These are phyloP conservation scores for Belonocnema kinseyi DNA, from an alignment of 1,140 invertebrate genomes.

Conservation along the genomic window DNA sequence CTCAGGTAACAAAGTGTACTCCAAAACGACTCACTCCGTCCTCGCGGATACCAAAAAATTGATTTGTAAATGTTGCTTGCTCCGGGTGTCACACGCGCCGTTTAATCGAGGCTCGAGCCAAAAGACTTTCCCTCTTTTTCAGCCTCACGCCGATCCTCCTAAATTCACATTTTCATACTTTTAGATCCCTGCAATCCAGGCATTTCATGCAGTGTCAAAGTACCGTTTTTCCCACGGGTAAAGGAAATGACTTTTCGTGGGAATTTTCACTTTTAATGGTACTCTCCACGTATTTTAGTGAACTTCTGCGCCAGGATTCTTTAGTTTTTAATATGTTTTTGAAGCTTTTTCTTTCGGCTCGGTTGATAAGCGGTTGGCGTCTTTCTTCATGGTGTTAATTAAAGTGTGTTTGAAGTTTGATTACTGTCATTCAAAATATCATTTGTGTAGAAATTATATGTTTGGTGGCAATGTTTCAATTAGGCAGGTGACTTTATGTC, in stretches of 20 bases:
- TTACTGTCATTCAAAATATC: neutral
- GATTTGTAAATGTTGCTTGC: slow-evolving; percentile 16
- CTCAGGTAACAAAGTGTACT: slow-evolving; percentile 7
- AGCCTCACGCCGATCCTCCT: neutral
- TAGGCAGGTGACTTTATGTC: no score
- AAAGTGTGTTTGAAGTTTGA: slow-evolving; percentile 5
- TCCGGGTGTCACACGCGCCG: slow-evolving; percentile 2
- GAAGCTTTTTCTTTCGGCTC: neutral
- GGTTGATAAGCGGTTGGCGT: neutral
- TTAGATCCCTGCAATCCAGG: neutral
- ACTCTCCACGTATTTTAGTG: neutral
- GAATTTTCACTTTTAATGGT: slow-evolving; percentile 12
- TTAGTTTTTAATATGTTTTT: slow-evolving; percentile 3
- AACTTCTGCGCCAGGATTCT: slow-evolving; percentile 1
- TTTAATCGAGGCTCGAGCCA: neutral
- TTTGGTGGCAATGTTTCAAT: no score
- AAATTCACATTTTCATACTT: neutral
- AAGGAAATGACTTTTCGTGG: slow-evolving; percentile 12
- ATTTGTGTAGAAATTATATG: no score
- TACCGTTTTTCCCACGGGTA: slow-evolving; percentile 20
- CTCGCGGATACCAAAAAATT: slow-evolving; percentile 1
- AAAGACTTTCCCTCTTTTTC: neutral
- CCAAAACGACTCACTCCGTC: neutral
- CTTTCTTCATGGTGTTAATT: neutral
- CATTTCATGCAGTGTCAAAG: slow-evolving; percentile 22